phyloP scores from a whole-genome alignment of 2,888 invertebrate genomes.

The Antitype chi region DNA sequence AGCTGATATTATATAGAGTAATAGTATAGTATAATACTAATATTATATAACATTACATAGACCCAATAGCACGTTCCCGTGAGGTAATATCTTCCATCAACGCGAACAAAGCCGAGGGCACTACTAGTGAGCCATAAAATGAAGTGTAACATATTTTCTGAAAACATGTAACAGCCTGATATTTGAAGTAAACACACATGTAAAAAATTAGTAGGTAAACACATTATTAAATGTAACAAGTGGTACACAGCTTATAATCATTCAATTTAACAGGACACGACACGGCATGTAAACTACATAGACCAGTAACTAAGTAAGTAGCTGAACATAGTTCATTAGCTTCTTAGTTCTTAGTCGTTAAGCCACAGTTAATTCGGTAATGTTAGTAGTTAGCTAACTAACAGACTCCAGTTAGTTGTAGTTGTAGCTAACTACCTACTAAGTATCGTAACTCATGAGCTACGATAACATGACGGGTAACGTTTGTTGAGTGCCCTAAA shows the following conservation, averaged over 20 bases:
- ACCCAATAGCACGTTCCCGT: no score
- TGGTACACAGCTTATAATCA: conserved; percentile 30
- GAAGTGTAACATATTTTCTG: no score
- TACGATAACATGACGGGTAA: conserved; percentile 31
- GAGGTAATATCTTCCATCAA: no score
- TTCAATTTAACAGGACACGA: conserved; percentile 20
- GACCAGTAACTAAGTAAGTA: background rate
- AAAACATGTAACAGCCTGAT: no score
- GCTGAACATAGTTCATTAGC: conserved; percentile 44
- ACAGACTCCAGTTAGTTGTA: conserved; percentile 13
- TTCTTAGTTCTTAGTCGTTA: conserved; percentile 32
- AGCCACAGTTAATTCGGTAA: conserved; percentile 60
- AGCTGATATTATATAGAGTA: background rate
- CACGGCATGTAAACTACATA: conserved; percentile 19
- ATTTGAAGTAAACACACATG: background rate
- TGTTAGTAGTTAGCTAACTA: conserved; percentile 40
- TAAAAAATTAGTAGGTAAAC: conserved; percentile 1
- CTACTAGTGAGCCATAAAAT: no score
- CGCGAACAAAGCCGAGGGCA: no score
- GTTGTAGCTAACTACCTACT: conserved; percentile 16
- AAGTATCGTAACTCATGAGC: conserved; percentile 30
- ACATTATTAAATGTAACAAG: background rate
- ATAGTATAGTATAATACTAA: no score
- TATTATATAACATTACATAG: no score
- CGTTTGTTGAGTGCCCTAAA: conserved; percentile 18